Base-by-base conservation (phyloP, 2,797 vertebrate genomes). In the Rhodeus uyekii region DNA sequence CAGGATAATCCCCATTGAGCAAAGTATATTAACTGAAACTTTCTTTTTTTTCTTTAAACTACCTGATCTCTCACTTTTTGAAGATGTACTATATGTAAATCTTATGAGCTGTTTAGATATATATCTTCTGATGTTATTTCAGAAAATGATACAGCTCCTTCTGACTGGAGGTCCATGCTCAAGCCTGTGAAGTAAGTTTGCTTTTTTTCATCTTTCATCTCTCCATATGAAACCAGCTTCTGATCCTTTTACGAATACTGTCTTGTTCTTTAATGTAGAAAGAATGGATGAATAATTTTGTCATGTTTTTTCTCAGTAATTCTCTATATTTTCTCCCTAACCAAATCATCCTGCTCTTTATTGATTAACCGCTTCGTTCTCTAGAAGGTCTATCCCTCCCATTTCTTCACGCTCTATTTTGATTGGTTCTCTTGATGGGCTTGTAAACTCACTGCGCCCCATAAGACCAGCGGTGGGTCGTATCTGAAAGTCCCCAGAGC, bases 131-230 rank as follows among this genome's bases (percentile, higher is more conserved):
- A 27, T 76, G 19, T 74, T 4, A 69, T 84, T 87, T 84, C 82
- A 89, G 92, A 91, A 46, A 88, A 53, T 0, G 60, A 85, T 53
- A 90, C 87, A 2, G 83, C 89, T 32, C 97, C 97, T 0, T 90
- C 93, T 5, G 95, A 93, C 2, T 99, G 98, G 97, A 95, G 96
- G 85, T 91, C 94, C 0, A 94, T 39, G 22, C 86, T 99, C 85
- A 98, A 96, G 84, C 95, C 96, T 0, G 85, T 97, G 4, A 94
- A 92, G 95, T 95, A 90, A 92, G 94, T 84, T 60, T 38, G 0
- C 34, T 36, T 8, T 10, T 10, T 6, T n/a, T n/a, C n/a, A n/a
- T n/a, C 50, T 74, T 4, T 36, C 36, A 0, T 34, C 39, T 75
- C n/a, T 24, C 44, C 61, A 75, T 39, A 75, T 38, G 12, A 74